Evolutionary conservation across 2,113 vertebrate genomes (phyloP), one percentile per base, ranked within the genome.

Genomic region (Glareola pratincola): DNA sequence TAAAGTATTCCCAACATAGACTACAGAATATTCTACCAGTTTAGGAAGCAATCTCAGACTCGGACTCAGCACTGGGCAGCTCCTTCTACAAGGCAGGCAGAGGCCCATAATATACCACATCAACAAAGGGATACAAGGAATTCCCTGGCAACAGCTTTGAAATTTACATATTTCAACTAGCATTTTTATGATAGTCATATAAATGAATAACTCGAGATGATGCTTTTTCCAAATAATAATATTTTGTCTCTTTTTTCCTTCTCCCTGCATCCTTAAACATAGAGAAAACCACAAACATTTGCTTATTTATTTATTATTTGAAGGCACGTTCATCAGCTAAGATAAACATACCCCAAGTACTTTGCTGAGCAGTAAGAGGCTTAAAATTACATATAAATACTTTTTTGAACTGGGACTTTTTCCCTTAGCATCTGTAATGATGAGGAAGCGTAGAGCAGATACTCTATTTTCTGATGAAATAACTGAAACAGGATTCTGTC

Each of bases 241-340:
- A 62, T 84, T 83, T 78, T 60, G 62, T 8, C 17, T 60, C 26
- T 64, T 88, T 43, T 45, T 18, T 87, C 34, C 9, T 74, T 57
- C 41, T 79, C n/a, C n/a, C 12, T 66, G 36, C 24, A 54, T 73
- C 37, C 85, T 87, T 92, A 91, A 91, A 64, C 39, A 78, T 1
- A 75, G 20, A 86, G 43, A 75, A 96, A 94, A 63, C 7, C 76
- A 82, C 43, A 77, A 63, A 32, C 8, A 80, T 88, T 53, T 83
- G 6, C 75, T 84, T 59, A 41, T 81, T 76, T 80, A 62, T 84
- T 62, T 62, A 85, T 50, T 82, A 47, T 92, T 85, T 82, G 54
- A 87, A 94, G n/a, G 83, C 59, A 88, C 51, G 91, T 85, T 71
- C 60, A 60, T 85, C 34, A 89, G 72, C 36, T 92, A 69, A 71